Percentiles rank a stretch among this genome's conserved stretches.
Evolutionary conservation across 2,888 invertebrate species (phyloP).

Genomic region (Masnerella sp.): DNA sequence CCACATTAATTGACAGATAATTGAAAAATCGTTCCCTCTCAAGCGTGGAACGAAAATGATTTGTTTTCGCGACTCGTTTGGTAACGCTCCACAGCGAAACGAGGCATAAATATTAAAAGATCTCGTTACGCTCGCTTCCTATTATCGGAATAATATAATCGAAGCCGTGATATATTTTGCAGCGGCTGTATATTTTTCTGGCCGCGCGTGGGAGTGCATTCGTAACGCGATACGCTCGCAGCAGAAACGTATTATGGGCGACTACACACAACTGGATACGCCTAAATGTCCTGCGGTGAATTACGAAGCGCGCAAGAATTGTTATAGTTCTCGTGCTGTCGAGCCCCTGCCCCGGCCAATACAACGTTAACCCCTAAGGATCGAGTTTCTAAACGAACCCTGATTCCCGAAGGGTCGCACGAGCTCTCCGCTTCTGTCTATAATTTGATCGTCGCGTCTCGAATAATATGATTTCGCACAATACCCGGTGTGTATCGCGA

Average conservation of each 20-base stretch:
- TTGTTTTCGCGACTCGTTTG: too few relatives aligned
- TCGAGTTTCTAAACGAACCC: slow-evolving; percentile 60
- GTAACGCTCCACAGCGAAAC: not conserved
- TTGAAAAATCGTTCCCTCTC: too few relatives aligned
- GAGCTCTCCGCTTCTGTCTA: slow-evolving; percentile 50
- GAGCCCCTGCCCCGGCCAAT: slow-evolving; percentile 45
- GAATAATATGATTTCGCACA: slow-evolving; percentile 58
- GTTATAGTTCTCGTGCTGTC: slow-evolving; percentile 51
- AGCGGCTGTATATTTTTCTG: slow-evolving; percentile 29
- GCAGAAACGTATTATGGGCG: slow-evolving; percentile 51
- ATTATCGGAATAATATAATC: slow-evolving; percentile 47
- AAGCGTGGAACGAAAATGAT: too few relatives aligned
- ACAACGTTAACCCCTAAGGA: slow-evolving; percentile 56
- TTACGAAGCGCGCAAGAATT: slow-evolving; percentile 56
- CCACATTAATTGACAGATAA: too few relatives aligned
- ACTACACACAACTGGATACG: slow-evolving; percentile 56
- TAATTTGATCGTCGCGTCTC: slow-evolving; percentile 58
- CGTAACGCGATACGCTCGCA: slow-evolving; percentile 51
- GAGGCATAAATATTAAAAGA: slow-evolving; percentile 27
- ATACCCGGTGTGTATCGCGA: slow-evolving; percentile 29
- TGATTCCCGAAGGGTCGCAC: slow-evolving; percentile 55
- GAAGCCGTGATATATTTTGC: slow-evolving; percentile 34
- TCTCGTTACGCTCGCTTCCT: slow-evolving; percentile 41
- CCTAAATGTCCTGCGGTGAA: slow-evolving; percentile 58
- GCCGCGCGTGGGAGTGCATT: slow-evolving; percentile 45